phyloP scores from a whole-genome alignment of 2,888 invertebrate species.

The Zaprionus obscuricornis region DNA sequence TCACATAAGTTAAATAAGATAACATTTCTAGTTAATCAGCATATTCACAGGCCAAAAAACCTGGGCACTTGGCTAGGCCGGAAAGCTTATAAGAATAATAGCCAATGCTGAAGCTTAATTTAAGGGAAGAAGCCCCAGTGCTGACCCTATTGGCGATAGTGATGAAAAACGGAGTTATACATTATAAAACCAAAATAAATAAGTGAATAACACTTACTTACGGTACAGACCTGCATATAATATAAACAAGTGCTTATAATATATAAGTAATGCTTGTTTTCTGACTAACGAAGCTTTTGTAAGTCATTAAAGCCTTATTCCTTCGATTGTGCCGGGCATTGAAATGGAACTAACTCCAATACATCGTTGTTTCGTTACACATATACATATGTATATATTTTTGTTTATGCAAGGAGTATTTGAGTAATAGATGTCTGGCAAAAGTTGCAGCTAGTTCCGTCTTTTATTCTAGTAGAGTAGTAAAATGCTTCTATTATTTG shows the following conservation, averaged over 20 bases:
- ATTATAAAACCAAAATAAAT: too few relatives aligned
- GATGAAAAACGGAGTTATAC: too few relatives aligned
- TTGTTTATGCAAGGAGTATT: slow-evolving; percentile 1
- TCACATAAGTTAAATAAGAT: too few relatives aligned
- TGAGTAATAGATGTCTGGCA: slow-evolving; percentile 53
- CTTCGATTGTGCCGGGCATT: too few relatives aligned
- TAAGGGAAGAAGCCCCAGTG: too few relatives aligned
- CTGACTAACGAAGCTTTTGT: slow-evolving; percentile 72
- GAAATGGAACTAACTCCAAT: slow-evolving; percentile 39
- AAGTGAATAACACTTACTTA: too few relatives aligned
- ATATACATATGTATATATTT: neutral
- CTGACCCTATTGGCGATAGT: too few relatives aligned
- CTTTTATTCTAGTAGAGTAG: slow-evolving; percentile 41
- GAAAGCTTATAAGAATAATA: slow-evolving; percentile 30
- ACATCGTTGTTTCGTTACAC: slow-evolving; percentile 42
- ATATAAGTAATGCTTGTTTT: slow-evolving; percentile 46
- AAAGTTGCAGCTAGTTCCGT: slow-evolving; percentile 63
- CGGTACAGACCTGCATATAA: too few relatives aligned
- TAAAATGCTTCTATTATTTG: slow-evolving; percentile 39
- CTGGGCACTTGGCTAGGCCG: slow-evolving; percentile 51
- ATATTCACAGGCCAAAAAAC: slow-evolving; percentile 69
- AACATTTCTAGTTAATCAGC: slow-evolving; percentile 56
- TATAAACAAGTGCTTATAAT: too few relatives aligned
- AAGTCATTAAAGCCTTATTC: too few relatives aligned
- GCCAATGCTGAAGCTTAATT: too few relatives aligned